Evolutionary conservation across 1,140 invertebrate genomes (phyloP).

Genomic region (Cydia fagiglandana): DNA sequence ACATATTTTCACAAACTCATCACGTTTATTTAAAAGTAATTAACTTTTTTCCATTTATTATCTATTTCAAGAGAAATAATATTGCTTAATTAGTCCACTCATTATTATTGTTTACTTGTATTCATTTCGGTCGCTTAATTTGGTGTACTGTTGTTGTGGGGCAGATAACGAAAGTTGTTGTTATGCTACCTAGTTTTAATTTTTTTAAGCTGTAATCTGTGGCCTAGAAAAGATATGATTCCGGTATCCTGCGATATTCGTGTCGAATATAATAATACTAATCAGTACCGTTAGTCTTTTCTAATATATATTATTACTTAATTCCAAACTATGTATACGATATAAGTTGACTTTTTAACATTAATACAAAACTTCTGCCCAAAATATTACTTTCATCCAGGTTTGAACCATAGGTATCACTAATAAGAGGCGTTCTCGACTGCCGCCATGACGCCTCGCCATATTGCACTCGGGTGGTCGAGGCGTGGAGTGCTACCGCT

Average conservation of each 20-base stretch:
- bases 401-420: too few relatives aligned
- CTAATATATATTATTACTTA: too few relatives aligned
- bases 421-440: slow-evolving; percentile 79
- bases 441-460: slow-evolving; percentile 83
- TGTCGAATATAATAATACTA: too few relatives aligned
- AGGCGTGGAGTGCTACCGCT: slow-evolving; percentile 85
- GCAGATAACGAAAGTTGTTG: not conserved
- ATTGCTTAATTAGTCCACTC: not conserved
- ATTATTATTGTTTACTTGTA: not conserved
- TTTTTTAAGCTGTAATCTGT: not conserved
- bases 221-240: not conserved
- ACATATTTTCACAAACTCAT: too few relatives aligned
- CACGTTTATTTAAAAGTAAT: too few relatives aligned
- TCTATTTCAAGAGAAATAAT: not conserved
- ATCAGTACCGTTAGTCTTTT: too few relatives aligned
- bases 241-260: not conserved
- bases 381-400: too few relatives aligned
- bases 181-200: not conserved
- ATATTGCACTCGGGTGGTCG: slow-evolving; percentile 80
- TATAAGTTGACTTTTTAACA: too few relatives aligned
- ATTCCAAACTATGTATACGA: too few relatives aligned
- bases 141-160: not conserved
- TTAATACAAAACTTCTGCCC: too few relatives aligned
- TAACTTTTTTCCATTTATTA: too few relatives aligned
- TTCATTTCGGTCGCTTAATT: not conserved